Evolutionary conservation across 2,888 invertebrate species (phyloP).

Genomic region (Branchellion lobata): DNA sequence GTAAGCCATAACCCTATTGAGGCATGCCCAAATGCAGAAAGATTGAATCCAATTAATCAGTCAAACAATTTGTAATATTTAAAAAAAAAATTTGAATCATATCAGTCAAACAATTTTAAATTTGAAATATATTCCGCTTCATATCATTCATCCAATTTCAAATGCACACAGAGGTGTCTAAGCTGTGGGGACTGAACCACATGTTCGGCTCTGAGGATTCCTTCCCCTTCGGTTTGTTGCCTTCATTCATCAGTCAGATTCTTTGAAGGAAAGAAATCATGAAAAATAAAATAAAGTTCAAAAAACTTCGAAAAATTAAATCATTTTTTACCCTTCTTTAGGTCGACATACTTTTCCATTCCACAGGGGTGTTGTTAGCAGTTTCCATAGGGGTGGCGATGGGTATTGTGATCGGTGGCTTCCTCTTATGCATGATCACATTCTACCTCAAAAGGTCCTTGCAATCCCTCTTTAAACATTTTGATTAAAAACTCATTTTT

Average conservation of each 20-base stretch:
- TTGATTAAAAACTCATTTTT: neutral
- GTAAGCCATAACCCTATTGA: no score
- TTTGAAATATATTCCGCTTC: no score
- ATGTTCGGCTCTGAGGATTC: constrained; percentile 45
- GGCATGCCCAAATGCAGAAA: no score
- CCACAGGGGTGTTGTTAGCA: constrained; percentile 47
- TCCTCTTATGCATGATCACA: constrained; percentile 47
- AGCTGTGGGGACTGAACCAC: constrained; percentile 43
- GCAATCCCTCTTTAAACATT: neutral
- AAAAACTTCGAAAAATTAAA: neutral
- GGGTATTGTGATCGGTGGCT: constrained; percentile 49
- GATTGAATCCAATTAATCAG: no score
- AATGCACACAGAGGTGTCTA: constrained; percentile 19
- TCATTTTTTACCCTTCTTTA: neutral
- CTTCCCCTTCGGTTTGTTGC: constrained; percentile 44
- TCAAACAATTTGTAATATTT: no score
- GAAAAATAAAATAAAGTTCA: neutral
- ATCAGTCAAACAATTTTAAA: neutral
- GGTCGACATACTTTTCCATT: neutral
- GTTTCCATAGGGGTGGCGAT: constrained; percentile 50
- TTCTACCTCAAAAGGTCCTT: constrained; percentile 48
- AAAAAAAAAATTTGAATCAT: neutral
- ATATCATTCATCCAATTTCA: no score
- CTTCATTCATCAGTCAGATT: no score
- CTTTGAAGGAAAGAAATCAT: no score